phyloP scores from a whole-genome alignment of 2,113 vertebrate species.

The Grus americana region DNA sequence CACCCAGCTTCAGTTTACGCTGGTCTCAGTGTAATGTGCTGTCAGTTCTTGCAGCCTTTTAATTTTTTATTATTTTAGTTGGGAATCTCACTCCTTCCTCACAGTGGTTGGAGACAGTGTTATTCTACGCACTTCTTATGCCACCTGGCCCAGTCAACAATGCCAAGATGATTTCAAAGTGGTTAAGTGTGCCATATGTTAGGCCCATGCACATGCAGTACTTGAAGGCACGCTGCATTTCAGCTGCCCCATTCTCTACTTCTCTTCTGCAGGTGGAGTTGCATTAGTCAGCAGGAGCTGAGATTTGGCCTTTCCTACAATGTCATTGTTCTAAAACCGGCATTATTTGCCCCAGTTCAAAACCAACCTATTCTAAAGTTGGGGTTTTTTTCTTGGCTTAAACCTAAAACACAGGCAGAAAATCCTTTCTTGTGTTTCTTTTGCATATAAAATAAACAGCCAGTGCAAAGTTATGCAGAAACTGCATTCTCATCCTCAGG shows the following conservation, averaged over 20 bases:
- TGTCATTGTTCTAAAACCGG: fast-evolving
- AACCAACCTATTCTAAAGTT: background rate
- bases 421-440: background rate
- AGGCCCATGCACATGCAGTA: background rate
- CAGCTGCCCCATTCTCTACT: background rate
- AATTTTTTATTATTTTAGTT: background rate
- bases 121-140: background rate
- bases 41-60: background rate
- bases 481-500: background rate
- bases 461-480: background rate
- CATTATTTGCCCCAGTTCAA: background rate
- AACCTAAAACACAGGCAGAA: background rate
- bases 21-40: background rate
- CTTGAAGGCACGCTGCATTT: fast-evolving
- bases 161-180: background rate
- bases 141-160: background rate
- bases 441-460: background rate
- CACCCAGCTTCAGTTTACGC: background rate
- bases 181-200: background rate
- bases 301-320: background rate
- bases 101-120: too few species aligned
- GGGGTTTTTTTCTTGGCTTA: background rate
- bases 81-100: background rate
- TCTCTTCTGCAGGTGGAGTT: background rate
- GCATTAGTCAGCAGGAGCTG: background rate